Percentiles rank a stretch among this genome's conserved stretches.
phyloP scores from a whole-genome alignment of 1,140 invertebrate species.

The Pseudomyrmex gracilis region DNA sequence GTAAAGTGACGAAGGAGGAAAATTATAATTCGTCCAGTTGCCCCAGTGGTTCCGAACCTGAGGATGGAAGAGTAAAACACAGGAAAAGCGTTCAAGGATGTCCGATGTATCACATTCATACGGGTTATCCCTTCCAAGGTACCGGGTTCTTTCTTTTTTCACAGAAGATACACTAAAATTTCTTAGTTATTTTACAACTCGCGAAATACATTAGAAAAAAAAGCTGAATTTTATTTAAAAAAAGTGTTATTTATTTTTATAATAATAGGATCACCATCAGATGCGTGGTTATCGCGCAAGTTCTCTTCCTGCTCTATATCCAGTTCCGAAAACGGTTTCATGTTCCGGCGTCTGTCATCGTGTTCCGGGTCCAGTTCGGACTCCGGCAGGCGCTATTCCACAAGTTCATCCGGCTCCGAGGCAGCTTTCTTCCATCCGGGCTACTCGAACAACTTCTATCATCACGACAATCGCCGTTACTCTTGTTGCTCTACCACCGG shows the following conservation, averaged over 20 bases:
- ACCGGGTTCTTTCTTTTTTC: background rate
- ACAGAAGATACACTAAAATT: background rate
- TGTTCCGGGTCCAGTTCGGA: slow-evolving; percentile 84
- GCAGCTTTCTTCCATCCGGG: slow-evolving; percentile 78
- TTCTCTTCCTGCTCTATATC: slow-evolving; percentile 87
- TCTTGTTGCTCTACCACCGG: slow-evolving; percentile 82
- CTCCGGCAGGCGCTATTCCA: slow-evolving; percentile 81
- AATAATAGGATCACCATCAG: slow-evolving; percentile 79
- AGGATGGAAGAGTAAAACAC: slow-evolving; percentile 83
- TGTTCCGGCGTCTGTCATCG: slow-evolving; percentile 80
- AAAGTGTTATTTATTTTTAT: background rate
- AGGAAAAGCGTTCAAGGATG: slow-evolving; percentile 73
- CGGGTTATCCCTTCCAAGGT: slow-evolving; percentile 79
- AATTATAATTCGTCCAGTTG: slow-evolving; percentile 87
- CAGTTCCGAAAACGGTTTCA: slow-evolving; percentile 82
- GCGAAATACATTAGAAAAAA: no score
- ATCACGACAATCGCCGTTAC: slow-evolving; percentile 79
- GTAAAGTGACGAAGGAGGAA: slow-evolving; percentile 78
- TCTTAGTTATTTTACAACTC: no score
- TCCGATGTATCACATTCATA: slow-evolving; percentile 76
- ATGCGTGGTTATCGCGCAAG: slow-evolving; percentile 88
- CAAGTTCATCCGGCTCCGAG: slow-evolving; percentile 83
- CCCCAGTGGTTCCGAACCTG: slow-evolving; percentile 89
- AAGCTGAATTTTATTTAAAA: no score
- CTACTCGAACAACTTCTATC: slow-evolving; percentile 78